Evolutionary conservation across 1,140 invertebrate genomes (phyloP).

Genomic region (Panulirus ornatus): DNA sequence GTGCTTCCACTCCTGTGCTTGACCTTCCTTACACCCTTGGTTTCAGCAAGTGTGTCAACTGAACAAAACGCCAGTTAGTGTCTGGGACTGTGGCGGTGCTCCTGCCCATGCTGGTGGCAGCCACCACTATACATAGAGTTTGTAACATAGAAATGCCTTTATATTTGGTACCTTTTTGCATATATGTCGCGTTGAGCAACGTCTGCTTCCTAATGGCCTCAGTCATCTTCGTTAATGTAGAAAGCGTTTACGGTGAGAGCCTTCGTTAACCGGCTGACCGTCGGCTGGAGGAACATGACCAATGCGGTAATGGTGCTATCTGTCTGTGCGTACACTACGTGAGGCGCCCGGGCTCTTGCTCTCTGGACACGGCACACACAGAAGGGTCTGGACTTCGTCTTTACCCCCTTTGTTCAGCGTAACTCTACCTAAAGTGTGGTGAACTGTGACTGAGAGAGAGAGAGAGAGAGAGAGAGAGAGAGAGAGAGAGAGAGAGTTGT

Average conservation of each 20-base stretch:
- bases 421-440: too few species aligned
- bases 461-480: too few species aligned
- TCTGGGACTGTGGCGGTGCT: neutral
- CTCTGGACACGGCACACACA: too few species aligned
- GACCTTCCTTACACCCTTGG: neutral
- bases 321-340: too few species aligned
- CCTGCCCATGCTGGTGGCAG: too few species aligned
- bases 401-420: too few species aligned
- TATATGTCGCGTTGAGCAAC: neutral
- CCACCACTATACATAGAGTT: neutral
- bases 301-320: too few species aligned
- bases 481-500: too few species aligned
- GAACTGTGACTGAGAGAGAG: too few species aligned
- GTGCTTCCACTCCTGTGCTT: neutral
- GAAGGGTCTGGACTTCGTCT: too few species aligned
- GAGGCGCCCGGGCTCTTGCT: too few species aligned
- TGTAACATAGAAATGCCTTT: neutral
- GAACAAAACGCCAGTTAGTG: neutral
- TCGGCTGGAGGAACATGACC: too few species aligned
- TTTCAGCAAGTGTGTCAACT: neutral
- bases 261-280: neutral
- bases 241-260: neutral
- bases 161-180: conserved; percentile 14
- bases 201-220: neutral
- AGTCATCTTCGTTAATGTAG: neutral